Conservation (phyloP, 2,797 vertebrate genomes). For the Sebastiscus tertius region DNA sequence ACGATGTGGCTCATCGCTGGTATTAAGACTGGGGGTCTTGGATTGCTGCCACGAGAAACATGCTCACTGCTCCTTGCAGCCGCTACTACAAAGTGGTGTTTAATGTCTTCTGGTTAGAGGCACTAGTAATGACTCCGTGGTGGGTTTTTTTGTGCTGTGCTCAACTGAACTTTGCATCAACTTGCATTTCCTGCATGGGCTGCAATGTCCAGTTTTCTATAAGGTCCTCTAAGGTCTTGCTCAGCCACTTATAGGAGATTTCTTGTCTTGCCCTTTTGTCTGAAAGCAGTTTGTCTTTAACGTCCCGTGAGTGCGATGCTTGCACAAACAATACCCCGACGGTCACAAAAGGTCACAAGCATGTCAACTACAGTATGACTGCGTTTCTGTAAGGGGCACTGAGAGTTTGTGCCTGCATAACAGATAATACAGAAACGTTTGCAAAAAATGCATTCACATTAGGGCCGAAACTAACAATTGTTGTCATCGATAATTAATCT, state of each 20-base stretch:
- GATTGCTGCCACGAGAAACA: conserved; percentile 46
- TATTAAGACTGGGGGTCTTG: conserved; percentile 38
- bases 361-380: conserved; percentile 12
- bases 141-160: neutral
- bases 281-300: conserved; percentile 39
- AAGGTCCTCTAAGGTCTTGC: neutral
- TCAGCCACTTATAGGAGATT: neutral
- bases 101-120: conserved; percentile 17
- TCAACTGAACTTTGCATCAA: neutral
- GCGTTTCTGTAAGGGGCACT: neutral
- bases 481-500: neutral
- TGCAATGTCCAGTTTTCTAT: neutral
- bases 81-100: conserved; percentile 17
- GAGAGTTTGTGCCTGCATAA: neutral
- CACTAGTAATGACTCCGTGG: neutral
- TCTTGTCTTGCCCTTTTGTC: conserved; percentile 5
- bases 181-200: neutral
- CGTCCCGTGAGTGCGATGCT: conserved; percentile 7
- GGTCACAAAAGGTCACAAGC: conserved; percentile 31
- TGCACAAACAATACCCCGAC: neutral
- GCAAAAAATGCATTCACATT: neutral
- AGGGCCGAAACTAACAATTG: neutral
- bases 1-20: conserved; percentile 54
- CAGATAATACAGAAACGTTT: neutral
- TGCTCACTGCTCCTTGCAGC: conserved; percentile 19